A percentile compares a stretch with the other conserved stretches of the same genome.
Evolutionary conservation across 2,888 invertebrate species (phyloP).

Genomic region (Ariolimax columbianus): DNA sequence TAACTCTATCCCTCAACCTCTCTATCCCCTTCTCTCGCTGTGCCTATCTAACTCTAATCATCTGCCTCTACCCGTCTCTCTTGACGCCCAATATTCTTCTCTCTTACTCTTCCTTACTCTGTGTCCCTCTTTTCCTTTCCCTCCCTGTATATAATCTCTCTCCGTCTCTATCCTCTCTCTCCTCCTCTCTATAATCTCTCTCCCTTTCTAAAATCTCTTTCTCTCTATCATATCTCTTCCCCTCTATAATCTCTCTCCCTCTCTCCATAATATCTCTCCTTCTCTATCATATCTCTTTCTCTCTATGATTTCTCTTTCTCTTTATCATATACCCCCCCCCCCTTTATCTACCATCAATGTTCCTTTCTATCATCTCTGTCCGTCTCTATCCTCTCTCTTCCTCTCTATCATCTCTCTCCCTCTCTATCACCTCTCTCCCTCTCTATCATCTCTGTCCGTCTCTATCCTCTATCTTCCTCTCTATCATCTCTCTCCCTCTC

Average conservation of each 20-base stretch:
- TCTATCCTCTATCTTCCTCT: not conserved
- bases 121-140: constrained; percentile 12
- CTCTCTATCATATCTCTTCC: not conserved
- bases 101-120: not conserved
- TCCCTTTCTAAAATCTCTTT: not conserved
- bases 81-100: not conserved
- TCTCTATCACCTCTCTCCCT: not conserved
- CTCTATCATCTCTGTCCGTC: not conserved
- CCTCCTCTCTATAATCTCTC: not conserved
- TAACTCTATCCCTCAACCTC: not conserved
- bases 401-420: not conserved
- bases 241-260: not conserved
- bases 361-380: not conserved
- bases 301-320: not conserved
- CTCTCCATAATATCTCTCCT: not conserved
- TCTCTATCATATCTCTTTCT: not conserved
- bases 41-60: too few relatives aligned
- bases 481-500: not conserved
- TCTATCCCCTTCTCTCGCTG: constrained; percentile 15
- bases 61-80: too few relatives aligned
- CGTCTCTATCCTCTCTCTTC: not conserved
- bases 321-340: not conserved
- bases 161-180: not conserved
- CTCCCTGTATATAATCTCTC: not conserved
- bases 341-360: not conserved